Evolutionary conservation across 2,797 vertebrate species (phyloP), one percentile per base, ranked within the genome.

Genomic region (Argya squamiceps): DNA sequence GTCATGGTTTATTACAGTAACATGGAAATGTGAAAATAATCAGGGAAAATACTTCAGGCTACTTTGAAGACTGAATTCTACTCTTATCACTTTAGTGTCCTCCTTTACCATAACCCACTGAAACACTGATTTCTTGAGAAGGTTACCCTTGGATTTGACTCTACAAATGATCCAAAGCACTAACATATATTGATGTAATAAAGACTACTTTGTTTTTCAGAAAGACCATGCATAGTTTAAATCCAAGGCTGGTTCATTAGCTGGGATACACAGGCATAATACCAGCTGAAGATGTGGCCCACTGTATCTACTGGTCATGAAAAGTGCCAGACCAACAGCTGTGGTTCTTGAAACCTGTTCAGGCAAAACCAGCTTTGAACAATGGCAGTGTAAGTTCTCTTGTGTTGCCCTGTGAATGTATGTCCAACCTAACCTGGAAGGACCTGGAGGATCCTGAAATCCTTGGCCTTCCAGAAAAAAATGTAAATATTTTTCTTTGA

Each of bases 1-100:
- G 85, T 94, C 77, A 76, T 75, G 94, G 84, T 94, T 96, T 96
- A 85, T 96, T 92, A 74, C 27, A 91, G 62, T 73, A 88, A 83
- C 71, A 52, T 82, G 58, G 69, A 68, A 58, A 84, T 39, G 12
- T 62, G 36, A 67, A 92, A 71, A 44, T 77, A 88, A 90, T 84
- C 58, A 64, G 44, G 78, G 79, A 92, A 92, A 95, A 24, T 94
- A 77, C 83, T 93, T 96, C 60, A 94, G 63, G 15, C 71, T 69
- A 62, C 78, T 96, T 92, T 70, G 68, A 81, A 92, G 56, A 71
- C 44, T 78, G 65, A 89, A 92, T 86, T 85, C 43, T 92, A 12
- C 34, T 93, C 21, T 44, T 75, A 47, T 1, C 15, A 13, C 49
- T 75, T 80, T 69, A 78, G 12, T 77, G 46, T 77, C 56, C 27